These are phyloP conservation scores for Junonia oenone DNA, from an alignment of 2,888 invertebrate genomes.

Conservation along the genomic window DNA sequence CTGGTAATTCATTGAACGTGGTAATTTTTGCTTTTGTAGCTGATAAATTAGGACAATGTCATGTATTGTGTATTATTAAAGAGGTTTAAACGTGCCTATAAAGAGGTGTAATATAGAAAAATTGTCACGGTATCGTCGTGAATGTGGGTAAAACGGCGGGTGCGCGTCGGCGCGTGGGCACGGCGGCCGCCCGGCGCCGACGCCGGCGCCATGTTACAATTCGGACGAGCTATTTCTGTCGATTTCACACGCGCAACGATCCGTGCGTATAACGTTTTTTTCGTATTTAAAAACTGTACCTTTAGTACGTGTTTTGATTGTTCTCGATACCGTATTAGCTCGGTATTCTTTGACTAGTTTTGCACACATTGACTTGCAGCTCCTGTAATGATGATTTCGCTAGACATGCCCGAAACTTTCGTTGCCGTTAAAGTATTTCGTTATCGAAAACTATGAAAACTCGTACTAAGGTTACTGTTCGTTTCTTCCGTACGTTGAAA, in stretches of 20 bases:
- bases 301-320: too few relatives aligned
- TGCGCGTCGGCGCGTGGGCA: slow-evolving; percentile 33
- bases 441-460: too few relatives aligned
- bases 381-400: too few relatives aligned
- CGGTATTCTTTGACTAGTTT: too few relatives aligned
- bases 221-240: slow-evolving; percentile 74
- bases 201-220: slow-evolving; percentile 73
- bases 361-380: too few relatives aligned
- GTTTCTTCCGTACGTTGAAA: slow-evolving; percentile 21
- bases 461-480: too few relatives aligned
- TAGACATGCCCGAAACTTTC: too few relatives aligned
- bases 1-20: too few relatives aligned
- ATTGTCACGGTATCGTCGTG: slow-evolving; percentile 3
- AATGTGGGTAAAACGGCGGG: slow-evolving; percentile 6
- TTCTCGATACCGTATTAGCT: too few relatives aligned
- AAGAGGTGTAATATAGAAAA: neutral
- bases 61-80: neutral
- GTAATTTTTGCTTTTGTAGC: neutral
- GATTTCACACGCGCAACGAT: slow-evolving; percentile 65
- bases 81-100: neutral
- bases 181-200: slow-evolving; percentile 63
- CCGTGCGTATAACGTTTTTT: slow-evolving; percentile 55
- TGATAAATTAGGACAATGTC: neutral
- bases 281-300: slow-evolving; percentile 44
- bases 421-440: too few relatives aligned